Conservation (phyloP, 1,140 invertebrate genomes). For the Pygmarrhopalites habei region DNA sequence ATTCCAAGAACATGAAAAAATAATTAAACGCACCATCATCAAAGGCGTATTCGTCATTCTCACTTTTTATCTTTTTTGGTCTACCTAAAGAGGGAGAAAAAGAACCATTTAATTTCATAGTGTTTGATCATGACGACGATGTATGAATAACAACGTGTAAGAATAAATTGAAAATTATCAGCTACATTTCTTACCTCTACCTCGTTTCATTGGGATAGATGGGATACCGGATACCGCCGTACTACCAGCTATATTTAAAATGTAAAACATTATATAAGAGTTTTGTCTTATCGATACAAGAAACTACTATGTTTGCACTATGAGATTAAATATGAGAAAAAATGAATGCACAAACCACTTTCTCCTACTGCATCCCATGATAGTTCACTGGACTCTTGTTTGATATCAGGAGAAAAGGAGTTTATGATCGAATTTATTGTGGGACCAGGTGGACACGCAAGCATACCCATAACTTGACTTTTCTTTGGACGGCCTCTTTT, state of each 20-base stretch:
- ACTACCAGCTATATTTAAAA: no score
- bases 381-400: neutral
- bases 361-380: neutral
- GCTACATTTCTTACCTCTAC: no score
- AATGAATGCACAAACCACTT: neutral
- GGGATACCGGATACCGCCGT: no score
- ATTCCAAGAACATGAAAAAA: neutral
- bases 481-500: conserved; percentile 10
- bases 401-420: neutral
- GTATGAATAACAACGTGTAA: no score
- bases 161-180: no score
- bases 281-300: no score
- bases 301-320: no score
- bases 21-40: conserved; percentile 1
- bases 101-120: no score
- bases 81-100: no score
- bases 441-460: neutral
- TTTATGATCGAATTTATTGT: neutral
- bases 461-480: neutral
- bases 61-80: conserved; percentile 5
- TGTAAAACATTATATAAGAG: no score
- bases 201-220: conserved; percentile 2
- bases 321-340: no score
- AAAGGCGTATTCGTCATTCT: neutral
- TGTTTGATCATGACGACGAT: no score